Percentiles rank a stretch among this genome's conserved stretches.
Evolutionary conservation across 2,797 vertebrate genomes (phyloP).

Genomic region (Coranthus polyacanthus): DNA sequence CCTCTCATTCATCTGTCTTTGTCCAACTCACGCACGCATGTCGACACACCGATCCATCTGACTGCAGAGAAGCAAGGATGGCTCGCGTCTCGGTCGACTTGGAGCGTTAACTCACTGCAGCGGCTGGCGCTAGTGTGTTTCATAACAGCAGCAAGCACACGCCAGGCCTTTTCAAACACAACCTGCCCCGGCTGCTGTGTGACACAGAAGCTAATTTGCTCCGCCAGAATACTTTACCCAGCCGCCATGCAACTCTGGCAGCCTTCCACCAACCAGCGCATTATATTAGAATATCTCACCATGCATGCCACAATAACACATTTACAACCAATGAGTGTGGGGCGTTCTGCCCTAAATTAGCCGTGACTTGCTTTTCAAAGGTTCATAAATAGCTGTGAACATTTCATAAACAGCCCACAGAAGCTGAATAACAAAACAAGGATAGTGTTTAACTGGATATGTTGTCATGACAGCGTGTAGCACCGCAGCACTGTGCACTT

Average conservation of each 20-base stretch:
- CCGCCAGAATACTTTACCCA: slow-evolving; percentile 47
- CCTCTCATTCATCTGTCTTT: slow-evolving; percentile 35
- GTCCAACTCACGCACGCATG: slow-evolving; percentile 15
- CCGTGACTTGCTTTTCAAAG: slow-evolving; percentile 72
- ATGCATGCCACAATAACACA: slow-evolving; percentile 61
- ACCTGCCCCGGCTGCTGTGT: slow-evolving; percentile 36
- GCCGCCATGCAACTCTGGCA: slow-evolving; percentile 54
- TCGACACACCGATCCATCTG: slow-evolving; percentile 14
- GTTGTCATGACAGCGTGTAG: slow-evolving; percentile 27
- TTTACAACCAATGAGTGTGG: slow-evolving; percentile 66
- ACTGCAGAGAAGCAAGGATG: slow-evolving; percentile 28
- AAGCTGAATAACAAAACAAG: slow-evolving; percentile 40
- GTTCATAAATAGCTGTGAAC: slow-evolving; percentile 72
- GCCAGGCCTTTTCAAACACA: slow-evolving; percentile 26
- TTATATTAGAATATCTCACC: slow-evolving; percentile 66
- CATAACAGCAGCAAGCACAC: slow-evolving; percentile 21
- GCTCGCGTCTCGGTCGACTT: background rate
- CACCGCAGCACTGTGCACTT: slow-evolving; percentile 6
- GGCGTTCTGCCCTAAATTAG: slow-evolving; percentile 72
- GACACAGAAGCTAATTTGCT: slow-evolving; percentile 57
- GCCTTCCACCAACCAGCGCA: slow-evolving; percentile 51
- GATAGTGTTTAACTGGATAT: slow-evolving; percentile 10
- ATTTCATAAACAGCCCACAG: slow-evolving; percentile 60
- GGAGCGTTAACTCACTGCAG: slow-evolving; percentile 8
- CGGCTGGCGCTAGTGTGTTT: slow-evolving; percentile 7